Evolutionary conservation across 1,140 invertebrate genomes (phyloP).

Genomic region (Nautilus pompilius): DNA sequence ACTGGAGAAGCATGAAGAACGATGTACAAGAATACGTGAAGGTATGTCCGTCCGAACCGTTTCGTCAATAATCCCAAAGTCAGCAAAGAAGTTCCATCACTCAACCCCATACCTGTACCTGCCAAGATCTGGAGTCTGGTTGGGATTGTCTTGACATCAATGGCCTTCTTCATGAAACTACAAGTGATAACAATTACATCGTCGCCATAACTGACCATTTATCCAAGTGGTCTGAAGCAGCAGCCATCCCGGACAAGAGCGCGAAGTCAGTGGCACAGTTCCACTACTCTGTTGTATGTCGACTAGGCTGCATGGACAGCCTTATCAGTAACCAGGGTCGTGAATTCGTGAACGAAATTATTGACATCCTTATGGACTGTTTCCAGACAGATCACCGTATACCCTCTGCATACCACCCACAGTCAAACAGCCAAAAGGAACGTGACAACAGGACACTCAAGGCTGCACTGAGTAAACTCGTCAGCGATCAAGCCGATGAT

Average conservation of each 20-base stretch:
- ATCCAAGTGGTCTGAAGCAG: conserved; percentile 1
- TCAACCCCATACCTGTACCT: not conserved
- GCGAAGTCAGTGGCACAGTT: too few relatives aligned
- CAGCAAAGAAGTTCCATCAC: not conserved
- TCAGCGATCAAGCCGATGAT: too few relatives aligned
- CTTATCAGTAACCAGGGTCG: conserved; percentile 7
- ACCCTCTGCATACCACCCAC: not conserved
- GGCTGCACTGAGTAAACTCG: too few relatives aligned
- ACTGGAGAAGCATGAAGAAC: not conserved
- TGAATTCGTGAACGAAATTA: conserved; percentile 7
- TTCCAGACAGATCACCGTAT: conserved; percentile 7
- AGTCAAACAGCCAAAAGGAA: too few relatives aligned
- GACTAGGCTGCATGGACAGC: not conserved
- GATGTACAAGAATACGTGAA: not conserved
- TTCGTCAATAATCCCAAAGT: not conserved
- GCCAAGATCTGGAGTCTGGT: not conserved
- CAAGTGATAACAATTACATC: not conserved
- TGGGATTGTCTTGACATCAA: not conserved
- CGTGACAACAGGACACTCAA: too few relatives aligned
- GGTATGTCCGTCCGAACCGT: not conserved
- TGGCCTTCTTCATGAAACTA: not conserved
- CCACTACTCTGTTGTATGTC: not conserved
- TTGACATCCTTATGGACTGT: conserved; percentile 6
- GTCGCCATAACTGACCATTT: conserved; percentile 9
- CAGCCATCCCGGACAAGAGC: conserved; percentile 3